Evolutionary conservation across 2,888 invertebrate species (phyloP).

Genomic region (Dysmachus trigonus): DNA sequence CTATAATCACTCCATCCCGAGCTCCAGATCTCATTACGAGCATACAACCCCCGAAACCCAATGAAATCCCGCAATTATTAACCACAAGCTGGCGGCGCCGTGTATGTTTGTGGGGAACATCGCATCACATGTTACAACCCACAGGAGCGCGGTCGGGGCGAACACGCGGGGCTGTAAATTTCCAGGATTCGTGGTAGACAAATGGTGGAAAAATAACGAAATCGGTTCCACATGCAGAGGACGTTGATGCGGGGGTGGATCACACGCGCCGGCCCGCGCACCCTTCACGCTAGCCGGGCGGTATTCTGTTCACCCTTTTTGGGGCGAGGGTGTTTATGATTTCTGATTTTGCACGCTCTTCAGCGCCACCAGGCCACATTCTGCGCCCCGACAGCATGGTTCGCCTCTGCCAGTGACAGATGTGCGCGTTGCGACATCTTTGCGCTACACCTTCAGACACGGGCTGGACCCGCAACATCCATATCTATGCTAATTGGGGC

Average conservation of each 20-base stretch:
- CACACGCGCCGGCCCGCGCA: not conserved
- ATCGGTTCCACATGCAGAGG: slow-evolving; percentile 10
- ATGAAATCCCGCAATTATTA: slow-evolving; percentile 41
- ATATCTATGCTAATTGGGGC: slow-evolving; percentile 33
- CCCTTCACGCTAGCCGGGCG: not conserved
- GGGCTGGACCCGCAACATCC: not conserved
- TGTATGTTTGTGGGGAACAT: slow-evolving; percentile 31
- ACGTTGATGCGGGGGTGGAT: not conserved
- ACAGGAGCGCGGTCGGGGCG: not conserved
- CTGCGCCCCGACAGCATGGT: not conserved
- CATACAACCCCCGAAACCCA: slow-evolving; percentile 19
- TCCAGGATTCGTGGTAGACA: slow-evolving; percentile 16
- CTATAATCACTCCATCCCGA: slow-evolving; percentile 37
- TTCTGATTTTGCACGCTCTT: slow-evolving; percentile 38
- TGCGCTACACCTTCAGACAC: slow-evolving; percentile 5
- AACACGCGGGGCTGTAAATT: slow-evolving; percentile 28
- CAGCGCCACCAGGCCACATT: not conserved
- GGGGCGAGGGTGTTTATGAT: slow-evolving; percentile 37
- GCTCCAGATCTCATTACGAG: slow-evolving; percentile 32
- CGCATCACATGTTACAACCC: slow-evolving; percentile 38
- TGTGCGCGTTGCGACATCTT: slow-evolving; percentile 34
- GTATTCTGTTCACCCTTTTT: not conserved
- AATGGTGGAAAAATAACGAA: slow-evolving; percentile 39
- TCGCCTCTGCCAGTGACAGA: slow-evolving; percentile 5
- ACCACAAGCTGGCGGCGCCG: slow-evolving; percentile 38